These are phyloP conservation scores for Cheilosia scutellata DNA, from an alignment of 2,888 invertebrate genomes.

Conservation along the genomic window DNA sequence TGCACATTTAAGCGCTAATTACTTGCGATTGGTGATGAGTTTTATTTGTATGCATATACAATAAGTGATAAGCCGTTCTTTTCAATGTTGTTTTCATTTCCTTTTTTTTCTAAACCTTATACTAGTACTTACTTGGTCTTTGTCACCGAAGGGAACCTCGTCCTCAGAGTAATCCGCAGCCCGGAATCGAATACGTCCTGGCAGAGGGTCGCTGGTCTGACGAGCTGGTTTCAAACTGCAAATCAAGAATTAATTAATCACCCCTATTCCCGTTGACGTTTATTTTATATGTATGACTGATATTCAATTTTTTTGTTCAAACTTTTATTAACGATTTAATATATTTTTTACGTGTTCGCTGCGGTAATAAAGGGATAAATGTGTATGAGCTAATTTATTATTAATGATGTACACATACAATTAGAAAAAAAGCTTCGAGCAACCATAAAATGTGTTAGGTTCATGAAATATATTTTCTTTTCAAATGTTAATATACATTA, in stretches of 20 bases:
- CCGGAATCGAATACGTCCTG: slow-evolving; percentile 94
- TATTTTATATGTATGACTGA: no score
- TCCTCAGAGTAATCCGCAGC: slow-evolving; percentile 95
- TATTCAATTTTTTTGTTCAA: not conserved
- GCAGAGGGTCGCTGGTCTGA: slow-evolving; percentile 92
- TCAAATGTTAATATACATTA: slow-evolving; percentile 59
- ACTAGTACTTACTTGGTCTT: slow-evolving; percentile 87
- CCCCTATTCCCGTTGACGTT: no score
- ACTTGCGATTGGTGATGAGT: no score
- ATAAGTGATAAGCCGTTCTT: no score
- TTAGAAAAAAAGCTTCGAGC: not conserved
- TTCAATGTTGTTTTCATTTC: no score
- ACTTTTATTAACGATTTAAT: no score
- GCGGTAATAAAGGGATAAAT: not conserved
- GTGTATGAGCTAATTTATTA: not conserved
- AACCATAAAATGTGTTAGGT: slow-evolving; percentile 37
- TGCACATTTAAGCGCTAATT: no score
- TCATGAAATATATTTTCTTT: slow-evolving; percentile 67
- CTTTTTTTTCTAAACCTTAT: no score
- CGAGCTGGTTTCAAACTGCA: no score
- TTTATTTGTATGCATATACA: no score
- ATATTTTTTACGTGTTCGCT: no score
- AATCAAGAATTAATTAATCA: no score
- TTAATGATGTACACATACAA: not conserved
- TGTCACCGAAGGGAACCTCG: slow-evolving; percentile 96